Evolutionary conservation across 2,888 invertebrate genomes (phyloP).

Genomic region (Apocheima hispidaria): DNA sequence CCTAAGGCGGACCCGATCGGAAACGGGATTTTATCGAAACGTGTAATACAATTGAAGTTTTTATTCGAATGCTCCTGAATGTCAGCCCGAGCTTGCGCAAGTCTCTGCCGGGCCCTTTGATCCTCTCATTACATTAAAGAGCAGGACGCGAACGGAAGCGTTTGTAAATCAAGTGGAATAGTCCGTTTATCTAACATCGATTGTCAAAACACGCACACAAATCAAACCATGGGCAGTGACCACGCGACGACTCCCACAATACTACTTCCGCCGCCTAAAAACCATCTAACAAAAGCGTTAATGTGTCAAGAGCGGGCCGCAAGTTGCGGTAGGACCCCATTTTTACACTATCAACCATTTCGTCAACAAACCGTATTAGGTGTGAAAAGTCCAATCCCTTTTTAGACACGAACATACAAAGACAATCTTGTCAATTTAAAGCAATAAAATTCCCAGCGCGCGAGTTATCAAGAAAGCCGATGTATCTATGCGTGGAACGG

Average conservation of each 20-base stretch:
- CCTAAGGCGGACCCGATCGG: constrained; percentile 51
- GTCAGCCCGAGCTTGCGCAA: constrained; percentile 63
- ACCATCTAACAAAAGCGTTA: constrained; percentile 59
- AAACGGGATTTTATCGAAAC: constrained; percentile 65
- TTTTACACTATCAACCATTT: constrained; percentile 53
- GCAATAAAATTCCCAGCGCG: constrained; percentile 59
- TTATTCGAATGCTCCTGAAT: constrained; percentile 36
- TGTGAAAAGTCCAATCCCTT: constrained; percentile 65
- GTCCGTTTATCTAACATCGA: constrained; percentile 62
- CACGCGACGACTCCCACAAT: constrained; percentile 68
- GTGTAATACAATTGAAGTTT: constrained; percentile 54
- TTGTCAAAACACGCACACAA: constrained; percentile 75
- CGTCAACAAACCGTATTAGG: constrained; percentile 57
- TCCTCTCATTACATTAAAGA: constrained; percentile 42
- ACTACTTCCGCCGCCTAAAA: constrained; percentile 69
- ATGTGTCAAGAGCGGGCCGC: constrained; percentile 59
- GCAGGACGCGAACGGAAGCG: constrained; percentile 51
- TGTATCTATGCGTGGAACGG: constrained; percentile 71
- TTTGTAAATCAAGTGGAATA: constrained; percentile 55
- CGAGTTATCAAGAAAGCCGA: constrained; percentile 74
- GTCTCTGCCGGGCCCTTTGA: constrained; percentile 39
- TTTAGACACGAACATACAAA: constrained; percentile 56
- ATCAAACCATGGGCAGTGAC: constrained; percentile 70
- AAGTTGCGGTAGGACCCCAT: constrained; percentile 62
- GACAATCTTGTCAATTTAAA: constrained; percentile 66